Percentiles rank a stretch among this genome's conserved stretches.
Evolutionary conservation across 2,113 vertebrate species (phyloP).

Genomic region (Rhinopithecus roxellana): DNA sequence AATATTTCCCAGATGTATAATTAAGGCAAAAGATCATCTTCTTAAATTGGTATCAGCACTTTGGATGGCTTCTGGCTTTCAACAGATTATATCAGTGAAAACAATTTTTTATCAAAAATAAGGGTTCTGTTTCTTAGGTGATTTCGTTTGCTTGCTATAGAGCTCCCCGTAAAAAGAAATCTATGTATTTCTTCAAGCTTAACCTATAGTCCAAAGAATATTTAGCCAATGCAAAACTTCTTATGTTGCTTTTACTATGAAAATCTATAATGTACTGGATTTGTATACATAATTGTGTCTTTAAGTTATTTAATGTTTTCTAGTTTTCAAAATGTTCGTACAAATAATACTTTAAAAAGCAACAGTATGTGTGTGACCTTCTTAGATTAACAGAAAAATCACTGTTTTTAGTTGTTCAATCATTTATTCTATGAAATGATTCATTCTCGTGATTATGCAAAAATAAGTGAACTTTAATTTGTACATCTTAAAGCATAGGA

Average conservation of each 20-base stretch:
- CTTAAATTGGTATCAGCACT: conserved; percentile 82
- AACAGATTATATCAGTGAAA: conserved; percentile 78
- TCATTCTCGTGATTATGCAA: background rate
- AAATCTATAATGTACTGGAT: background rate
- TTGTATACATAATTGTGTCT: background rate
- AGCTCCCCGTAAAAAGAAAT: conserved; percentile 69
- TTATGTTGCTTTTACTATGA: background rate
- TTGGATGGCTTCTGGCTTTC: conserved; percentile 79
- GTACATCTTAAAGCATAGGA: background rate
- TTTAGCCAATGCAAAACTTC: background rate
- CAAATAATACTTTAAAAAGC: conserved; percentile 17
- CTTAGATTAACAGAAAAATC: background rate
- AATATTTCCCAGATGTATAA: conserved; percentile 87
- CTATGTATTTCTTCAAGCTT: conserved; percentile 42
- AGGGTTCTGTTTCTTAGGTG: conserved; percentile 41
- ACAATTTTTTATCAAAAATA: conserved; percentile 77
- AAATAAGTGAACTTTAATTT: conserved; percentile 23
- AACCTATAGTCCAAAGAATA: background rate
- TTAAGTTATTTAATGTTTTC: conserved; percentile 5
- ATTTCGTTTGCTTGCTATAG: conserved; percentile 49
- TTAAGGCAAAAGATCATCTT: conserved; percentile 86
- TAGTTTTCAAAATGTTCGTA: background rate
- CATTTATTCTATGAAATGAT: background rate
- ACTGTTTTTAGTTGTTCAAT: background rate
- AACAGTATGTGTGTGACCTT: conserved; percentile 8